phyloP scores from a whole-genome alignment of 2,888 invertebrate species.

The Euzetes globulus region DNA sequence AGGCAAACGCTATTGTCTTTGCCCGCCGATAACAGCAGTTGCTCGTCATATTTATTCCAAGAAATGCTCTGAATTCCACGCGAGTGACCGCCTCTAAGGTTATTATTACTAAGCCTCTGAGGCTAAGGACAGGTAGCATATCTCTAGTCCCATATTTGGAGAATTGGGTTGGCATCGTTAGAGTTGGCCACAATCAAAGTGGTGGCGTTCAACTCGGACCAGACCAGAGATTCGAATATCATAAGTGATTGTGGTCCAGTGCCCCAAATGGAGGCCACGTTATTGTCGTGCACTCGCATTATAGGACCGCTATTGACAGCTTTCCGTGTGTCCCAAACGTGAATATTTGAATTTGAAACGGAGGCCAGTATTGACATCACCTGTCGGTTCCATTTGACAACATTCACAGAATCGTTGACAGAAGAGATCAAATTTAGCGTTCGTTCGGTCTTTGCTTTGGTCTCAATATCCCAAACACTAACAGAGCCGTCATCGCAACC shows the following conservation, averaged over 20 bases:
- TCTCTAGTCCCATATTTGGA: constrained; percentile 22
- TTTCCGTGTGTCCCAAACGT: constrained; percentile 24
- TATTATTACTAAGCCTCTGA: background rate
- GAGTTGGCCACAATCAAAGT: constrained; percentile 18
- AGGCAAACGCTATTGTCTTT: constrained; percentile 26
- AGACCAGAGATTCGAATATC: background rate
- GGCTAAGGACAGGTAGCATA: constrained; percentile 24
- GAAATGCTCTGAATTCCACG: constrained; percentile 21
- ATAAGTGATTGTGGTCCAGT: constrained; percentile 2
- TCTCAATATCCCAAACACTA: constrained; percentile 22
- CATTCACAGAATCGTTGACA: background rate
- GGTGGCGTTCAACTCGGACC: background rate
- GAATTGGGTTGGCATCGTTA: constrained; percentile 26
- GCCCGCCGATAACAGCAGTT: constrained; percentile 1
- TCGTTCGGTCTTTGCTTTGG: background rate
- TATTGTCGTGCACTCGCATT: constrained; percentile 20
- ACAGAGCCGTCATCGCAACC: constrained; percentile 15
- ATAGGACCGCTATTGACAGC: constrained; percentile 16
- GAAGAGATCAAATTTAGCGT: background rate
- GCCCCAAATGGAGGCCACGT: constrained; percentile 8
- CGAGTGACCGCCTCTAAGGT: background rate
- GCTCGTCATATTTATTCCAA: constrained; percentile 28
- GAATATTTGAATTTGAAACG: constrained; percentile 13
- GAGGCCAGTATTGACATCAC: constrained; percentile 6
- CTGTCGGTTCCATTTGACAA: constrained; percentile 20